Conservation (phyloP, 2,888 invertebrate species). For the Vanessa cardui region DNA sequence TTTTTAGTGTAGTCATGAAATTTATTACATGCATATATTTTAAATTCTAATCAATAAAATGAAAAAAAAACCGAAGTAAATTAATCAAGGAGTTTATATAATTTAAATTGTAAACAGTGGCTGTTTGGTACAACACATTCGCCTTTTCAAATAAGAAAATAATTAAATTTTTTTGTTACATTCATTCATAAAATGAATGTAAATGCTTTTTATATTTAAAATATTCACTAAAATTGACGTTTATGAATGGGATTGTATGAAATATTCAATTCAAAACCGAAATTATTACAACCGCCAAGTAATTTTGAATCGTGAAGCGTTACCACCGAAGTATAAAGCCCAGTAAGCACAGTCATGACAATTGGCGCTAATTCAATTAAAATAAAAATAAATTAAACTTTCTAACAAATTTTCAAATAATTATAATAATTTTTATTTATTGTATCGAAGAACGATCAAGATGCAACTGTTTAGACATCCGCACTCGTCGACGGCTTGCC, state of each 20-base stretch:
- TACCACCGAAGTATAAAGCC: too few species aligned
- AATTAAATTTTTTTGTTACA: neutral
- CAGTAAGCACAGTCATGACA: too few species aligned
- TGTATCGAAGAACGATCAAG: too few species aligned
- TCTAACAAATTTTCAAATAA: too few species aligned
- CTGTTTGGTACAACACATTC: neutral
- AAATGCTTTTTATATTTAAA: slow-evolving; percentile 1
- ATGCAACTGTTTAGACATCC: too few species aligned
- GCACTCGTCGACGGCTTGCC: too few species aligned
- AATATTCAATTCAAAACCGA: slow-evolving; percentile 5
- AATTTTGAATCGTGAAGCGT: too few species aligned
- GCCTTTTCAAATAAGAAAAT: neutral
- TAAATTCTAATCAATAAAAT: neutral
- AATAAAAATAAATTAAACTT: too few species aligned
- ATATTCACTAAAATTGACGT: neutral
- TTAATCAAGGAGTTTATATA: neutral
- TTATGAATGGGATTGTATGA: slow-evolving; percentile 8
- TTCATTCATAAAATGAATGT: too few species aligned
- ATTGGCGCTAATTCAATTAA: too few species aligned
- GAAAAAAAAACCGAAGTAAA: neutral
- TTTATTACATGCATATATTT: neutral
- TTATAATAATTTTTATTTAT: too few species aligned
- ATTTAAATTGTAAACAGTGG: neutral
- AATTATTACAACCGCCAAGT: neutral
- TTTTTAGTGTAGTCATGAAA: neutral